A percentile compares a stretch with the other conserved stretches of the same genome.
Evolutionary conservation across 2,113 vertebrate species (phyloP).

Genomic region (Lynx canadensis): DNA sequence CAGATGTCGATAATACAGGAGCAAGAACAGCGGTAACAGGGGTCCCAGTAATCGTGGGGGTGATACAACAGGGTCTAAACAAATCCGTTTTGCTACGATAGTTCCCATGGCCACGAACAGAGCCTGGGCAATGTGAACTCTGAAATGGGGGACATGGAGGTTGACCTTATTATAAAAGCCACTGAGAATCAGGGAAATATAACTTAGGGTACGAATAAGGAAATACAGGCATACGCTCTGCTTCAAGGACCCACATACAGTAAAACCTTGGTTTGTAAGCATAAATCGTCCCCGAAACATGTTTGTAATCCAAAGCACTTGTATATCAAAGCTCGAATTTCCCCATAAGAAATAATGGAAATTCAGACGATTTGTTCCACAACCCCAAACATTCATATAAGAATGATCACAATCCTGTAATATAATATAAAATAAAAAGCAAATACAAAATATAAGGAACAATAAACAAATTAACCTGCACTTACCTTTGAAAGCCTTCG

Average conservation of each 20-base stretch:
- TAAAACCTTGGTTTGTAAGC: neutral
- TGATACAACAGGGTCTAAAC: neutral
- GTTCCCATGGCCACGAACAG: rapidly evolving
- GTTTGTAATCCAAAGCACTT: no score
- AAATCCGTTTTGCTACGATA: neutral
- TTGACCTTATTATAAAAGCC: neutral
- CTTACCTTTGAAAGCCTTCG: no score
- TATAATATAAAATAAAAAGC: no score
- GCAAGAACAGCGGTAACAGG: rapidly evolving
- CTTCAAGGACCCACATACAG: neutral
- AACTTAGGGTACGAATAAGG: neutral
- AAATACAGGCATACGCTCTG: neutral
- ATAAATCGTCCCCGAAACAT: no score
- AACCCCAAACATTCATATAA: no score
- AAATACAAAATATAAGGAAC: no score
- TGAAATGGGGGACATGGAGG: neutral
- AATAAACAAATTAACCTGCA: no score
- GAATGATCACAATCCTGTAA: no score
- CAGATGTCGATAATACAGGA: neutral
- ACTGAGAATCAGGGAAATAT: neutral
- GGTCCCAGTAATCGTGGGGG: no score
- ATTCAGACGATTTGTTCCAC: no score
- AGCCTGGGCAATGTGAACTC: neutral
- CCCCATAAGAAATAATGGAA: no score
- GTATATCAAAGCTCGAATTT: no score